phyloP scores from a whole-genome alignment of 2,113 vertebrate species.

The Pseudopipra pipra region DNA sequence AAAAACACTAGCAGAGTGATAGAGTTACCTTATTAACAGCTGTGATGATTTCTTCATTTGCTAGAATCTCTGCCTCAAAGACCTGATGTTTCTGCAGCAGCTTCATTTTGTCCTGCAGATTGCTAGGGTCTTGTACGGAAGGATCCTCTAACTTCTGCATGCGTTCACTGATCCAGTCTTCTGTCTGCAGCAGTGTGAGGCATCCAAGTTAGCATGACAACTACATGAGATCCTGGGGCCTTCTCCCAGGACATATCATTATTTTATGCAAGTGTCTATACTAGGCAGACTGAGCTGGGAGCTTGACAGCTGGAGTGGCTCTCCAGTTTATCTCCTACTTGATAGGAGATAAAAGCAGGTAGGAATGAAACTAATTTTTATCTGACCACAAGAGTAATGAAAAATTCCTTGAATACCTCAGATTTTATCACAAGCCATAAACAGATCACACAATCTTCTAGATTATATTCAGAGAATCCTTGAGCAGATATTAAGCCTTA shows the following conservation, averaged over 20 bases:
- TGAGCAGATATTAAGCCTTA: background rate
- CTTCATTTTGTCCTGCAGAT: slow-evolving; percentile 81
- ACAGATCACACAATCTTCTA: background rate
- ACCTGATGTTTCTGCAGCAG: slow-evolving; percentile 84
- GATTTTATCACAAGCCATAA: background rate
- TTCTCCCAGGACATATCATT: background rate
- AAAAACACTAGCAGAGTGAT: background rate
- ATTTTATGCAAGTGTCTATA: background rate
- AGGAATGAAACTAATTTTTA: background rate
- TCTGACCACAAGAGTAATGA: background rate
- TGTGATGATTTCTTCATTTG: slow-evolving; percentile 78
- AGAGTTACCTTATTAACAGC: slow-evolving; percentile 76
- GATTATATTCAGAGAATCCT: background rate
- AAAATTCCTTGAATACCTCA: background rate
- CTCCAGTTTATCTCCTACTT: background rate
- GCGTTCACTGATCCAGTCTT: slow-evolving; percentile 85
- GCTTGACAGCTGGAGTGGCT: background rate
- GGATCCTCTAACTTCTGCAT: slow-evolving; percentile 82
- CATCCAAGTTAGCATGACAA: background rate
- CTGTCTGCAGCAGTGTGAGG: slow-evolving; percentile 66
- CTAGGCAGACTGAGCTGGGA: background rate
- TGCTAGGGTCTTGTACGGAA: slow-evolving; percentile 72
- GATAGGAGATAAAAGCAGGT: background rate
- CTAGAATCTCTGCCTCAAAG: slow-evolving; percentile 89
- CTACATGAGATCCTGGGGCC: background rate